Evolutionary conservation across 2,113 vertebrate genomes (phyloP), one percentile per base, ranked within the genome.

Genomic region (Scopus umbretta): DNA sequence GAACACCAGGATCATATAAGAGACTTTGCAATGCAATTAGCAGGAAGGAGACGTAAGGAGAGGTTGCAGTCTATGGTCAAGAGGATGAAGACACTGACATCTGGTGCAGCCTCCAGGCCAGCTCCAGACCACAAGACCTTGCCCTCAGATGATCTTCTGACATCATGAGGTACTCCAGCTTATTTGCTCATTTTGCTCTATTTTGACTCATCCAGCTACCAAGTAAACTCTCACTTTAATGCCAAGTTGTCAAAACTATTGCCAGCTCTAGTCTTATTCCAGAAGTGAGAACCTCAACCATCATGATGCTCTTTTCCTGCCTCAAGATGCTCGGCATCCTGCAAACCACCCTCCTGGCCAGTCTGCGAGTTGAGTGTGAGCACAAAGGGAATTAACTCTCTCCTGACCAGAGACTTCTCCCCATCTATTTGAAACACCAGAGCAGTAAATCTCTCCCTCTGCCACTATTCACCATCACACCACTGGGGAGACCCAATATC

Each of bases 1-100:
- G 36, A 40, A 29, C 0, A 0, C 21, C 13, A 25, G 36, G 36
- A 27, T 38, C 7, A 2, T 9, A 6, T 14, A 32, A 34, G 58
- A 59, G 25, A 30, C 38, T 81, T 66, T 10, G 21, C 36, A 43
- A 10, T 4, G 9, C 45, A 22, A 27, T 19, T 50, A 34, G 10
- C 15, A 27, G 58, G 53, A 67, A 50, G 47, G 75, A 74, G 34
- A 40, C 1, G 0, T 7, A 21, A 62, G 80, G 53, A 56, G 30
- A 67, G 9, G 42, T 17, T 67, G 42, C 16, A 30, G 42, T 6
- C 26, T 42, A 2, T 16, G 9, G 27, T 27, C 78, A 59, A 70
- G 61, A 2, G 23, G 9, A 52, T 25, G 40, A 71, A 80, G 75
- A n/a, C 20, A 19, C 22, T 7, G 36, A 63, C 2, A 5, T 27